Base-by-base conservation (phyloP, 2,888 invertebrate species). In the Heliconius ismenius region DNA sequence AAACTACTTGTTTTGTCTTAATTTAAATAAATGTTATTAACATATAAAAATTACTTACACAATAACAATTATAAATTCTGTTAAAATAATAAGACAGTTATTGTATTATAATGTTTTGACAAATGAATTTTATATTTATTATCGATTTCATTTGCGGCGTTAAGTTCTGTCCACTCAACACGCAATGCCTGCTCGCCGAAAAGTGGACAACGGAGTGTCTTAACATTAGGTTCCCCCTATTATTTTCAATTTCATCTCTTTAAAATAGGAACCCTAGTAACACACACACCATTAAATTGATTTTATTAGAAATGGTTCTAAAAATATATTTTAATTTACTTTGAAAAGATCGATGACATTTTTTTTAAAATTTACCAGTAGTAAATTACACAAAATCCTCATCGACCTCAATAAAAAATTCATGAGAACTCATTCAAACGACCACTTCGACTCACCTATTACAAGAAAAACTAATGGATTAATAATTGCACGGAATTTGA, bases 401-500 rank as follows among this genome's bases (percentile, higher is more conserved):
- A 26, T 18, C 21, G 36, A 63, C 73, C 63, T 73, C 11, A 73
- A 73, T 73, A 73, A 26, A 62, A 43, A 39, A 73, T 26, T 62
- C 39, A 73, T 26, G 18, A 26, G 60, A 73, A 39, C 24, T 74
- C 64, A 32, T 54, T 64, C 54, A 54, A 74, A 74, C 32, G 24
- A 63, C 36, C 26, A 69, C 54, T 26, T 68, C 26, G 68, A 63
- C 32, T 68, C 69, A 21, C 58, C 67, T 79, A 54, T 74, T 65
- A 49, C 74, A 74, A 21, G 72, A 74, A 79, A 64, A 73, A 58
- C 80, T 84, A 85, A 86, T 86, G 83, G 82, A 72, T 79, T 79
- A 82, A 83, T 86, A 85, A 86, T 86, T 84, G 83, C 83, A 77
- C 28, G 28, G 76, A 76, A 83, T 82, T 84, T 81, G 81, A 80